These are phyloP conservation scores for Drosophila pruinosa DNA, from an alignment of 1,140 invertebrate species.

Conservation along the genomic window DNA sequence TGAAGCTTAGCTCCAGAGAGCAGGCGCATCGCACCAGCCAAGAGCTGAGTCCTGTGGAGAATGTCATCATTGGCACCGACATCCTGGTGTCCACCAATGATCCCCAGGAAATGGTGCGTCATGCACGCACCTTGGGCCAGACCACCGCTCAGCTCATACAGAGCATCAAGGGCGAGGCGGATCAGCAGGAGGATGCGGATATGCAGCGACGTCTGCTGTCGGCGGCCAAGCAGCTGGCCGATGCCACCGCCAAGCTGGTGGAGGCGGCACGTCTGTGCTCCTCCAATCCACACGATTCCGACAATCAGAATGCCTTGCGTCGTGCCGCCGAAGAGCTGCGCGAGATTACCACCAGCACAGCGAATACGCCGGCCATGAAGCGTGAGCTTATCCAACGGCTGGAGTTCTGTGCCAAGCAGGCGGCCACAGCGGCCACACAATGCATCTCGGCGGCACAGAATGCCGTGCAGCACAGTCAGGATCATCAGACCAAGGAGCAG, in stretches of 20 bases:
- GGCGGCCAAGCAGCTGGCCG: conserved; percentile 95
- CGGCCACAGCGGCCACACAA: conserved; percentile 94
- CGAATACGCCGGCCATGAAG: conserved; percentile 89
- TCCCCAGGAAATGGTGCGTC: conserved; percentile 96
- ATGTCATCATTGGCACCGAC: conserved; percentile 95
- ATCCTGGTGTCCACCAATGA: conserved; percentile 93
- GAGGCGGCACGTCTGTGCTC: conserved; percentile 97
- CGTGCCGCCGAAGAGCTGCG: conserved; percentile 95
- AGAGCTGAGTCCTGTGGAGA: conserved; percentile 92
- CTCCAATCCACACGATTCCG: conserved; percentile 91
- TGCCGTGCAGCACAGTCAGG: conserved; percentile 85
- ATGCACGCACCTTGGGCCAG: conserved; percentile 95
- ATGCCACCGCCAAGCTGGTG: conserved; percentile 97
- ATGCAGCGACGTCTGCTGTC: conserved; percentile 94
- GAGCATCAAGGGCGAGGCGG: conserved; percentile 96
- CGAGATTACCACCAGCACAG: conserved; percentile 93
- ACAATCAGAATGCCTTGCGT: conserved; percentile 92
- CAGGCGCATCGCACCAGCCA: conserved; percentile 85
- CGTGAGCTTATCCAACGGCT: conserved; percentile 90
- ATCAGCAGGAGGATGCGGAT: conserved; percentile 93
- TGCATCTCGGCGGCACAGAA: conserved; percentile 94
- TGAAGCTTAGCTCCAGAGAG: conserved; percentile 86
- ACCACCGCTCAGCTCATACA: conserved; percentile 96
- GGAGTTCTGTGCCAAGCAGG: conserved; percentile 92
- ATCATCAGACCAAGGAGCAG: conserved; percentile 84